phyloP scores from a whole-genome alignment of 2,888 invertebrate genomes.

The Pseudanteris insignis region DNA sequence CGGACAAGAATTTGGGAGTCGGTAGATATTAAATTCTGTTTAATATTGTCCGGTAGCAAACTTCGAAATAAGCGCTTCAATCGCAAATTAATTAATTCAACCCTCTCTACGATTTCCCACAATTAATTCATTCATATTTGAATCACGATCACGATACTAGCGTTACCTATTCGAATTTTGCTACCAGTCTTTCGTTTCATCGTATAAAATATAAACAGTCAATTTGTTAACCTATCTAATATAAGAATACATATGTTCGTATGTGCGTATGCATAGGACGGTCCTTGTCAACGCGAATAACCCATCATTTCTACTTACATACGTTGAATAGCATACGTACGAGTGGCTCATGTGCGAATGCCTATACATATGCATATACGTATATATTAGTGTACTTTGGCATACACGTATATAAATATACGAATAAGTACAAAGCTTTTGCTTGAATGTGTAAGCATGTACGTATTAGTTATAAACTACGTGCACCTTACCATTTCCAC shows the following conservation, averaged over 20 bases:
- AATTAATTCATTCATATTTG: too few species aligned
- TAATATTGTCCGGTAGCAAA: slow-evolving; percentile 52
- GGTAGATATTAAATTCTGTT: slow-evolving; percentile 40
- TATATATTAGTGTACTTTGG: too few species aligned
- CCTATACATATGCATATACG: slow-evolving; percentile 21
- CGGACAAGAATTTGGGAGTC: slow-evolving; percentile 44
- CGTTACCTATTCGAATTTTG: slow-evolving; percentile 52
- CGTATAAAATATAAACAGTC: slow-evolving; percentile 65
- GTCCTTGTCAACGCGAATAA: slow-evolving; percentile 52
- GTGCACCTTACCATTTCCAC: slow-evolving; percentile 46
- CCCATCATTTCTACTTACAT: slow-evolving; percentile 37
- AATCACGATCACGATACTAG: slow-evolving; percentile 40
- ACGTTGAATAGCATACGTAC: slow-evolving; percentile 56
- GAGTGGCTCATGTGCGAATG: slow-evolving; percentile 36
- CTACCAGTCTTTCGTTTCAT: slow-evolving; percentile 53
- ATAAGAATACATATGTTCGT: slow-evolving; percentile 64
- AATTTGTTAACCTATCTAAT: slow-evolving; percentile 66
- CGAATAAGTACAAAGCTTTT: too few species aligned
- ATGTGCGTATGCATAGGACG: slow-evolving; percentile 62
- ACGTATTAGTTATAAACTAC: not conserved
- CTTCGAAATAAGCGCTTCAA: slow-evolving; percentile 49
- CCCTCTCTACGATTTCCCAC: too few species aligned
- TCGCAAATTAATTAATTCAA: too few species aligned
- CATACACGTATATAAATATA: too few species aligned
- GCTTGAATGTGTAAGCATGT: slow-evolving; percentile 30